Percentiles rank a stretch among this genome's conserved stretches.
phyloP scores from a whole-genome alignment of 2,888 invertebrate genomes.

The Mythimna ferrago region DNA sequence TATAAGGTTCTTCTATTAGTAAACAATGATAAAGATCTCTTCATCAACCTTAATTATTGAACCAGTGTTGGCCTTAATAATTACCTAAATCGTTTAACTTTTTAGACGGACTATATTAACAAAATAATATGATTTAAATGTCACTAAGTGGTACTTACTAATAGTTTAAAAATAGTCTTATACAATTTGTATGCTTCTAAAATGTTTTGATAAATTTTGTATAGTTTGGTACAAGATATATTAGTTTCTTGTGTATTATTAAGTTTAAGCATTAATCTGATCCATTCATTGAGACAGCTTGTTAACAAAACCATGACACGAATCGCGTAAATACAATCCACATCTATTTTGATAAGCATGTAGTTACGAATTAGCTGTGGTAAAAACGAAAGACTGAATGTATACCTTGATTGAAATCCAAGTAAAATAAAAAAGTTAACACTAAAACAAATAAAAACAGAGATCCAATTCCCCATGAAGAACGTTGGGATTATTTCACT shows the following conservation, averaged over 20 bases:
- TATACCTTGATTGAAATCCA: not conserved
- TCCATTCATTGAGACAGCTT: not conserved
- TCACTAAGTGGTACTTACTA: not conserved
- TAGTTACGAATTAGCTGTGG: not conserved
- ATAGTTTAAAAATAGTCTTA: not conserved
- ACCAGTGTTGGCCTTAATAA: too few species aligned
- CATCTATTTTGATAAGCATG: not conserved
- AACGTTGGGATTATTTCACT: not conserved
- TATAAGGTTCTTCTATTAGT: too few species aligned
- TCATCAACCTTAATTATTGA: too few species aligned
- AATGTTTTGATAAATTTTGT: not conserved
- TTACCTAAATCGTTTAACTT: too few species aligned
- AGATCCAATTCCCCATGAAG: not conserved
- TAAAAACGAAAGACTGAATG: not conserved
- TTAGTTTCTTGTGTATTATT: not conserved
- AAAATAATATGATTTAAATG: too few species aligned
- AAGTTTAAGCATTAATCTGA: not conserved
- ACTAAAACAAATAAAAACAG: not conserved
- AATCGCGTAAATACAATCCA: not conserved
- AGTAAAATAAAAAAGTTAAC: not conserved
- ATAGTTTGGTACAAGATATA: not conserved
- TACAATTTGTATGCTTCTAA: not conserved
- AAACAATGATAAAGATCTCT: too few species aligned
- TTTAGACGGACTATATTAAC: too few species aligned
- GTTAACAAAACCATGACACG: not conserved